phyloP scores from a whole-genome alignment of 2,888 invertebrate species.

The Silvanus unidentatus region DNA sequence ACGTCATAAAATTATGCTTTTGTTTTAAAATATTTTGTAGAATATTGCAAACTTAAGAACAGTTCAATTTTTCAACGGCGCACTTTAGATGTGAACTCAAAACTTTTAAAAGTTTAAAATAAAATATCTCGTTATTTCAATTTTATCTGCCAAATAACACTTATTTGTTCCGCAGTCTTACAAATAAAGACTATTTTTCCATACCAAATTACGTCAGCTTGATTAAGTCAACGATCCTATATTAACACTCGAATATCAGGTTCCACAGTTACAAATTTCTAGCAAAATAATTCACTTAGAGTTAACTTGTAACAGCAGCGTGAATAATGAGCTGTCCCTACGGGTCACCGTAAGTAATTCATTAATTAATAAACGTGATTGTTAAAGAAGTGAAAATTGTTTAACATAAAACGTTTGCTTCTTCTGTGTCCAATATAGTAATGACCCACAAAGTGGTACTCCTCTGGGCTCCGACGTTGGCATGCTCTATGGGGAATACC shows the following conservation, averaged over 20 bases:
- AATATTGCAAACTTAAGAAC: too few species aligned
- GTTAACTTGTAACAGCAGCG: too few species aligned
- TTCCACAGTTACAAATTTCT: conserved; percentile 24
- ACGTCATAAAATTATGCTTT: too few species aligned
- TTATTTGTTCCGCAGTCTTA: conserved; percentile 20
- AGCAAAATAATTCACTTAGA: conserved; percentile 24
- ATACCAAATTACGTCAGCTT: conserved; percentile 22
- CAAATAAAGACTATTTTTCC: conserved; percentile 23
- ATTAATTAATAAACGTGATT: conserved; percentile 3
- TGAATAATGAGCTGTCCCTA: conserved; percentile 35
- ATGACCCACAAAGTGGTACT: conserved; percentile 47
- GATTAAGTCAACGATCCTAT: conserved; percentile 22
- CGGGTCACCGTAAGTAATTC: conserved; percentile 27
- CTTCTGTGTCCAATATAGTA: conserved; percentile 14
- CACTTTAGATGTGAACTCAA: not conserved
- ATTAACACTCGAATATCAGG: conserved; percentile 14
- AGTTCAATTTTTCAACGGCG: too few species aligned
- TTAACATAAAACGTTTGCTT: not conserved
- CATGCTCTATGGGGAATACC: conserved; percentile 84
- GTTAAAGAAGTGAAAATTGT: not conserved
- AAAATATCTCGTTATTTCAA: not conserved
- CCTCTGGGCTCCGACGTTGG: conserved; percentile 66
- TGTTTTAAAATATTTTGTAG: too few species aligned
- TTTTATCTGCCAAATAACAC: conserved; percentile 9
- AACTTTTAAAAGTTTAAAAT: too few species aligned